Evolutionary conservation across 1,140 invertebrate species (phyloP).

Genomic region (Hylaeus anthracinus): DNA sequence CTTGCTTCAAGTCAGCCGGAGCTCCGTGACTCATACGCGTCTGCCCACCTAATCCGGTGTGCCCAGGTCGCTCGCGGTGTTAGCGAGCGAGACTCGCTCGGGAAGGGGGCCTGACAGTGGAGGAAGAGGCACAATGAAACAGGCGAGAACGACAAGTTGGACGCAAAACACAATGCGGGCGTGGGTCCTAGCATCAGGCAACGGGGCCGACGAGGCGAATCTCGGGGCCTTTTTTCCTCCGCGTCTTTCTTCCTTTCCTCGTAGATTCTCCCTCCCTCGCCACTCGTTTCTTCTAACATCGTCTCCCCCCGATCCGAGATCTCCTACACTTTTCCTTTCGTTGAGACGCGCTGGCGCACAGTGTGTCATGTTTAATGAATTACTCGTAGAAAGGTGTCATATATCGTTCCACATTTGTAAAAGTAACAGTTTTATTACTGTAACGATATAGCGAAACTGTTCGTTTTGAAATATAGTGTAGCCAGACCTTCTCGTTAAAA

Average conservation of each 20-base stretch:
- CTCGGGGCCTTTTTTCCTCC: conserved; percentile 26
- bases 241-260: background rate
- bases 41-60: conserved; percentile 70
- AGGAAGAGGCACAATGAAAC: conserved; percentile 59
- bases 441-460: no score
- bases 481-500: no score
- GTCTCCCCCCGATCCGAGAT: conserved; percentile 14
- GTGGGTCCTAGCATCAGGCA: conserved; percentile 61
- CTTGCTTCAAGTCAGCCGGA: conserved; percentile 44
- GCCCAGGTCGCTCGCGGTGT: conserved; percentile 25
- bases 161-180: conserved; percentile 68
- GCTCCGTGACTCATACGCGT: conserved; percentile 64
- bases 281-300: background rate
- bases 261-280: background rate
- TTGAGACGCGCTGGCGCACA: conserved; percentile 1
- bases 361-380: no score
- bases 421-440: no score
- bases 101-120: conserved; percentile 30
- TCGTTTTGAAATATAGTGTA: no score
- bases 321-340: conserved; percentile 62
- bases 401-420: no score
- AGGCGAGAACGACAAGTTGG: conserved; percentile 68
- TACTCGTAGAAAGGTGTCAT: no score
- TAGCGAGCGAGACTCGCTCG: background rate
- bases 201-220: conserved; percentile 61